These are phyloP conservation scores for Thaleichthys pacificus DNA, from an alignment of 2,797 vertebrate genomes.

Conservation along the genomic window DNA sequence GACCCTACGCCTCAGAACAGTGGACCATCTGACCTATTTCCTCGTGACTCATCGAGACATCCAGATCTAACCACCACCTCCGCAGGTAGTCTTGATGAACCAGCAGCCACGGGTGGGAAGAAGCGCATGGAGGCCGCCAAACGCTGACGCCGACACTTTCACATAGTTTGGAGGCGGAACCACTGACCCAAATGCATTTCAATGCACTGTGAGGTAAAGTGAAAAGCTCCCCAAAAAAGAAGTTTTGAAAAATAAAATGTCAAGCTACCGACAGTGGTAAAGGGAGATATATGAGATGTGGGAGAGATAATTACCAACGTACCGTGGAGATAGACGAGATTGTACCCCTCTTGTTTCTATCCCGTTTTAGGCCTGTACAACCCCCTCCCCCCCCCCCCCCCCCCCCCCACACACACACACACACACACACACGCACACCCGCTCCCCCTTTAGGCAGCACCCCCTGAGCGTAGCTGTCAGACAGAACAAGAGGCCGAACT, in stretches of 20 bases:
- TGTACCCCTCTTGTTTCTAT: conserved; percentile 29
- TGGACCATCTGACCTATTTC: conserved; percentile 64
- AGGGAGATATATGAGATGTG: not conserved
- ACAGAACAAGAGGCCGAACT: conserved; percentile 25
- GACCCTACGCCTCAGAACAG: conserved; percentile 57
- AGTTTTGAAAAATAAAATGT: conserved; percentile 8
- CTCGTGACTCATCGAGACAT: conserved; percentile 56
- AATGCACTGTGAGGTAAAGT: conserved; percentile 53
- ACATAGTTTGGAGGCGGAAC: conserved; percentile 59
- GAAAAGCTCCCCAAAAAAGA: conserved; percentile 7
- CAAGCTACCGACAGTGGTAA: conserved; percentile 43
- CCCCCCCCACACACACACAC: conserved; percentile 24
- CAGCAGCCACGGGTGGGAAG: conserved; percentile 21
- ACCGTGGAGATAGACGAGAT: conserved; percentile 8
- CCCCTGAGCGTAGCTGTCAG: conserved; percentile 63
- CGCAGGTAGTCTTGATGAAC: conserved; percentile 50
- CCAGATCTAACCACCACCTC: conserved; percentile 9
- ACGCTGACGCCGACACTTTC: conserved; percentile 49
- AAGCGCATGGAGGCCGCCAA: not conserved
- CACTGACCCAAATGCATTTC: conserved; percentile 75
- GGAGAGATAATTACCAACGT: not conserved
- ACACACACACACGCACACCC: no score
- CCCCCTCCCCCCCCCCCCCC: conserved; percentile 44
- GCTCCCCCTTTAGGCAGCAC: conserved; percentile 47
- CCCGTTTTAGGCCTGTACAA: conserved; percentile 46